A percentile compares a stretch with the other conserved stretches of the same genome.
Conservation (phyloP, 2,888 invertebrate genomes). For the Nemotelus pantherinus region DNA sequence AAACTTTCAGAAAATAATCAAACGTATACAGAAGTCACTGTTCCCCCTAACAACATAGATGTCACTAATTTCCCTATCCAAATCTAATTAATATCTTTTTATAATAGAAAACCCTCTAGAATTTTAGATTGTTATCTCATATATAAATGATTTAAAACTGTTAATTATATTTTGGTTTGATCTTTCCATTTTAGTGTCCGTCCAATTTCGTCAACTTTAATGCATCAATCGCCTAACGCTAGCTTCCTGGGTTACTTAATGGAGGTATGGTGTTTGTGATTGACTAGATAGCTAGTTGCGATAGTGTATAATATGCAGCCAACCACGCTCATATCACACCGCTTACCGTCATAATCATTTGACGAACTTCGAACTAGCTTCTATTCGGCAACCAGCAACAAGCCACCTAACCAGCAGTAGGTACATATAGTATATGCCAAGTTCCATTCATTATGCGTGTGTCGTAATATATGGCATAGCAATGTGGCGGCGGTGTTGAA, state of each 20-base stretch:
- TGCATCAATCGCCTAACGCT: constrained; percentile 2
- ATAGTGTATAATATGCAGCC: neutral
- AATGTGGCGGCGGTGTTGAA: constrained; percentile 12
- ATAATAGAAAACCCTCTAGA: too few species aligned
- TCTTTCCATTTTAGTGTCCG: neutral
- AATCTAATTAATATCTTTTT: too few species aligned
- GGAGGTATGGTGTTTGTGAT: neutral
- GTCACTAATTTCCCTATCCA: too few species aligned
- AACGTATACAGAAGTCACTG: too few species aligned
- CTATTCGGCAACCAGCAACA: too few species aligned
- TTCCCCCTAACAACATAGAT: too few species aligned
- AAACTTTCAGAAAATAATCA: too few species aligned
- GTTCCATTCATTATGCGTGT: constrained; percentile 18
- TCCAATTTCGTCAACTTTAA: constrained; percentile 23
- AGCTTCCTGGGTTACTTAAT: constrained; percentile 23
- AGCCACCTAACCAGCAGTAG: too few species aligned
- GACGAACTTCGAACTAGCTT: neutral
- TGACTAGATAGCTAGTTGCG: neutral
- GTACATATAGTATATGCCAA: neutral
- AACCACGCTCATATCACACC: neutral
- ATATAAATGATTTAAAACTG: neutral
- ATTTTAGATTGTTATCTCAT: too few species aligned
- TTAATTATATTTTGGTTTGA: constrained; percentile 11
- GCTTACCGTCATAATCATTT: neutral
- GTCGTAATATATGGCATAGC: constrained; percentile 31